Evolutionary conservation across 2,797 vertebrate genomes (phyloP), one percentile per base, ranked within the genome.

Genomic region (Melanotaenia boesemani): DNA sequence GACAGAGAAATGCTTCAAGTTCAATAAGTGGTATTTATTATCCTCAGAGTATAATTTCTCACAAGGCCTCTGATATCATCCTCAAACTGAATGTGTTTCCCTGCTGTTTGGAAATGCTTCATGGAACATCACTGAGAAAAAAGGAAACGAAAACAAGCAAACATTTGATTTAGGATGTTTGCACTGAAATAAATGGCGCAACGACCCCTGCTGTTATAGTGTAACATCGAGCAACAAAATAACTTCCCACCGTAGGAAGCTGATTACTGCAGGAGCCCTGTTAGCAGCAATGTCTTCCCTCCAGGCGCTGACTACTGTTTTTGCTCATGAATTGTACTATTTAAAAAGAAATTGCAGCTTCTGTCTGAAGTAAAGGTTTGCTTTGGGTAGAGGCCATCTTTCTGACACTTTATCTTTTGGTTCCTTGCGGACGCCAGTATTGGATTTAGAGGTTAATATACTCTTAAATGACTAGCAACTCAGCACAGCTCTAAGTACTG

Each of bases 131-230:
- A 41, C 68, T 63, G 70, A 32, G 61, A 66, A 76, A 62, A 59
- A 52, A 48, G 71, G 3, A 79, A 32, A 56, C 71, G 79, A 60
- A 58, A 78, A 57, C 56, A 76, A 83, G 79, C 85, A 88, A 85
- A 89, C 73, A 77, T 79, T 86, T 87, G 83, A 89, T 88, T 89
- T 82, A 72, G 67, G 68, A 72, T 87, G 82, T 90, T 88, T 89
- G 79, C 64, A 9, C 77, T 76, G 64, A 81, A 86, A 89, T 83
- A 84, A 92, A 86, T 81, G 73, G 73, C 37, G 75, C 74, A 72
- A 74, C 58, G 79, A 61, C 84, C 78, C 88, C 88, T 55, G 78
- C 83, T 88, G 88, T 65, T 85, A 72, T 58, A 77, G 73, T 70
- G 62, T 80, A 76, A 70, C 81, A 83, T 70, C 63, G 3, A 67